Percentiles rank a stretch among this genome's conserved stretches.
phyloP scores from a whole-genome alignment of 2,888 invertebrate genomes.

The Drosophila meridionalis region DNA sequence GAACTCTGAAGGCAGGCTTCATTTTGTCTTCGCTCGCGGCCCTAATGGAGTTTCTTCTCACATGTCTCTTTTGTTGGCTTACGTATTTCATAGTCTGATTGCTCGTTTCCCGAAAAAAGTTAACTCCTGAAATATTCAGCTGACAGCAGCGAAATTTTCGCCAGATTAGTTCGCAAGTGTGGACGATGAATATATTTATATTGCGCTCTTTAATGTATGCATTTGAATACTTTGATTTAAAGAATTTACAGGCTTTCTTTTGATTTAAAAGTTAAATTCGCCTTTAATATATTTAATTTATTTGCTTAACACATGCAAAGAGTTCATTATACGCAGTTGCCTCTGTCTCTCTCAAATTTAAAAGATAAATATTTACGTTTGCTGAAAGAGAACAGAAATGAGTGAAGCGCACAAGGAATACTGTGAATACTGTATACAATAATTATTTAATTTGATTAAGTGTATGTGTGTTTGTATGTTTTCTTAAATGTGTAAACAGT shows the following conservation, averaged over 20 bases:
- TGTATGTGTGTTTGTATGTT: background rate
- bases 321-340: background rate
- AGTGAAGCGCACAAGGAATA: background rate
- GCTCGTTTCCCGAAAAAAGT: background rate
- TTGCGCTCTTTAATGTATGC: background rate
- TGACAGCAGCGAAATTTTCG: background rate
- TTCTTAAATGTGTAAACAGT: background rate
- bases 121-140: background rate
- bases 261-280: background rate
- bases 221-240: background rate
- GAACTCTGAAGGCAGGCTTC: slow-evolving; percentile 9
- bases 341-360: background rate
- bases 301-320: background rate
- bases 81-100: background rate
- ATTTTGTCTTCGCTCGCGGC: background rate
- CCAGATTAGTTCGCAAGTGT: background rate
- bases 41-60: slow-evolving; percentile 3
- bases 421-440: background rate
- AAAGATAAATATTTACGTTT: background rate
- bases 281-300: background rate
- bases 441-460: background rate
- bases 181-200: background rate
- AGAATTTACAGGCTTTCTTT: background rate
- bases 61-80: slow-evolving; percentile 7
- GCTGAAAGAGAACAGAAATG: background rate